Conservation (phyloP, 2,888 invertebrate species). For the Phyllotreta striolata region DNA sequence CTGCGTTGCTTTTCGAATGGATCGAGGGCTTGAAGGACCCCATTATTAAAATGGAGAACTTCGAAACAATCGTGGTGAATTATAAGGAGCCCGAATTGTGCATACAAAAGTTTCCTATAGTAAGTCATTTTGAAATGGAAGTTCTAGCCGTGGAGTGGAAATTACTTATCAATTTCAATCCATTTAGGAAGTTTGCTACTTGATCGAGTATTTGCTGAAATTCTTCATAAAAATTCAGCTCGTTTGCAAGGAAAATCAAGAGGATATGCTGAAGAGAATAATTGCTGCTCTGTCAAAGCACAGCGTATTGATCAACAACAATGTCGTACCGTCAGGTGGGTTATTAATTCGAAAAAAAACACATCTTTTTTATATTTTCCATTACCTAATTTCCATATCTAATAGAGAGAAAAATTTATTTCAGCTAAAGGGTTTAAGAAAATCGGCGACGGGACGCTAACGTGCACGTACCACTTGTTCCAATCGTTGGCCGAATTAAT, state of each 20-base stretch:
- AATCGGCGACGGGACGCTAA: slow-evolving; percentile 67
- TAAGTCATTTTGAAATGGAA: slow-evolving; percentile 48
- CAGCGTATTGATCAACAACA: slow-evolving; percentile 63
- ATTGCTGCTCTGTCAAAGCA: slow-evolving; percentile 75
- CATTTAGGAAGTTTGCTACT: slow-evolving; percentile 70
- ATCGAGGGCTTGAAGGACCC: slow-evolving; percentile 77
- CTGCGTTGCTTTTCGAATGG: slow-evolving; percentile 78
- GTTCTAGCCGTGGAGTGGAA: neutral
- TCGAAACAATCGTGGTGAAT: slow-evolving; percentile 71
- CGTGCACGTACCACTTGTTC: slow-evolving; percentile 65
- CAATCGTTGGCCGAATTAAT: slow-evolving; percentile 63
- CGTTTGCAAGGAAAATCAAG: slow-evolving; percentile 67
- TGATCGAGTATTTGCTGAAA: slow-evolving; percentile 76
- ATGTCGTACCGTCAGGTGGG: slow-evolving; percentile 61
- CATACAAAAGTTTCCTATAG: slow-evolving; percentile 66
- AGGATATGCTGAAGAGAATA: slow-evolving; percentile 70
- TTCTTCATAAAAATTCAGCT: slow-evolving; percentile 74
- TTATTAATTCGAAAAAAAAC: neutral
- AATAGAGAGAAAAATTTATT: slow-evolving; percentile 7
- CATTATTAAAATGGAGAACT: slow-evolving; percentile 70
- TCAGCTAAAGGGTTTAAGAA: slow-evolving; percentile 62
- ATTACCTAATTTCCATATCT: too few relatives aligned
- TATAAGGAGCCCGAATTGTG: slow-evolving; percentile 70
- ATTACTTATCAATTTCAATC: neutral
- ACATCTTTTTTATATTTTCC: too few relatives aligned